Evolutionary conservation across 1,140 invertebrate species (phyloP), one percentile per base, ranked within the genome.

Genomic region (Pectinophora gossypiella): DNA sequence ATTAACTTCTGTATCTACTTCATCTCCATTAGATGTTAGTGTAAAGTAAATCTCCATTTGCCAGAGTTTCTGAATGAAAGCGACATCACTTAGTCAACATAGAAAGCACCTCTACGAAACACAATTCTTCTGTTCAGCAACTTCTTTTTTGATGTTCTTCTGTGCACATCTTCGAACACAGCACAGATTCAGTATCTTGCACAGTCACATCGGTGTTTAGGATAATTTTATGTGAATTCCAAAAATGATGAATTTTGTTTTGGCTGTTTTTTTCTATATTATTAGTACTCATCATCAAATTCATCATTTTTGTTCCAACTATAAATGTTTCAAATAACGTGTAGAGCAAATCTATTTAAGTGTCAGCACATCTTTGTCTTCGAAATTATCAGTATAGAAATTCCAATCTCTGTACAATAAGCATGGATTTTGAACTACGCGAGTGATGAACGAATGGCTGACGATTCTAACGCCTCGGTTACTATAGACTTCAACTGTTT

Each of bases 381-480:
- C 12, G 5, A 27, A 27, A 27, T n/a, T 12, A 27, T 27, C 4
- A 40, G 7, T 15, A 7, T 40, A 6, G 10, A 40, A 40, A 40
- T 75, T 79, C 70, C 69, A 77, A 79, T 78, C 69, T 76, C 70
- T 84, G 80, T 86, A 84, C 71, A 77, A 68, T n/a, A 73, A 70
- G 77, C 77, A 84, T 81, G 79, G 59, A 69, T 60, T 81, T 79
- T 70, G 56, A 65, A 57, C 32, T 51, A 67, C 64, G 62, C 77
- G 73, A 54, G 68, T 72, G 56, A 72, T 47, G 64, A 76, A 65
- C 58, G 53, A 67, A 69, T 75, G 75, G 74, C 76, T 76, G 72
- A 71, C 56, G 60, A 68, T 56, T 70, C 71, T 84, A 85, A 82
- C 76, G 72, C 77, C 72, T 80, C 68, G 71, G 70, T 74, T 69